Percentiles rank a stretch among this genome's conserved stretches.
Conservation (phyloP, 2,888 invertebrate genomes). For the Euzophera pinguis region DNA sequence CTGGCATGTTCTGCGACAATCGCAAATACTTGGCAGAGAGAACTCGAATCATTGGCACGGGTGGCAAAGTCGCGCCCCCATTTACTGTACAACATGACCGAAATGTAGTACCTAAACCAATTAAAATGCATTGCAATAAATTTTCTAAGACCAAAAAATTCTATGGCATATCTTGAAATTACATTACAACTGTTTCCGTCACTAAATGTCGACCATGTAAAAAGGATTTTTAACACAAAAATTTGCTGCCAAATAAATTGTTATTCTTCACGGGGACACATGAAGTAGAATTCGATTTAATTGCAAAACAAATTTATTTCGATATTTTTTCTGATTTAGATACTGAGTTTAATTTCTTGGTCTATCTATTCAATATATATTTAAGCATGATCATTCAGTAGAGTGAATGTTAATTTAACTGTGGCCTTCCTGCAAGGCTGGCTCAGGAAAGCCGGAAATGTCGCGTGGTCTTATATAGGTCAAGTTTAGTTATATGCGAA, state of each 20-base stretch:
- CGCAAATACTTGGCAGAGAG: constrained; percentile 51
- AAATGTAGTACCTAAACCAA: constrained; percentile 31
- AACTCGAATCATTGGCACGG: constrained; percentile 47
- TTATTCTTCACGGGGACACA: no score
- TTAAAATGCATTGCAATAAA: not conserved
- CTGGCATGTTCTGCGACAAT: constrained; percentile 28
- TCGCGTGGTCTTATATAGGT: constrained; percentile 11
- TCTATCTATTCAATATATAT: no score
- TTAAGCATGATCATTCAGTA: not conserved
- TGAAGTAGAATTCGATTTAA: no score
- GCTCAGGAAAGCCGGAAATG: constrained; percentile 10
- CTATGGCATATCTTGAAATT: not conserved
- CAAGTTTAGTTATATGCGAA: constrained; percentile 5
- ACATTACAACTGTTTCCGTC: constrained; percentile 3
- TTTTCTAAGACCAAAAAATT: not conserved
- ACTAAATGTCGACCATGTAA: constrained; percentile 3
- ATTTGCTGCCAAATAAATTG: not conserved
- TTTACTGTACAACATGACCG: constrained; percentile 35
- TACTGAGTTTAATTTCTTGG: no score
- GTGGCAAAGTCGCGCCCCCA: constrained; percentile 44
- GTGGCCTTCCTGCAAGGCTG: constrained; percentile 11
- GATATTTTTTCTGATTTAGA: no score
- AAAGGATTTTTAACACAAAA: not conserved
- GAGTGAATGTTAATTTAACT: constrained; percentile 3
- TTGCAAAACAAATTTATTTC: no score